A percentile compares a stretch with the other conserved stretches of the same genome.
phyloP scores from a whole-genome alignment of 2,113 vertebrate genomes.

The Marcusenius ussheri region DNA sequence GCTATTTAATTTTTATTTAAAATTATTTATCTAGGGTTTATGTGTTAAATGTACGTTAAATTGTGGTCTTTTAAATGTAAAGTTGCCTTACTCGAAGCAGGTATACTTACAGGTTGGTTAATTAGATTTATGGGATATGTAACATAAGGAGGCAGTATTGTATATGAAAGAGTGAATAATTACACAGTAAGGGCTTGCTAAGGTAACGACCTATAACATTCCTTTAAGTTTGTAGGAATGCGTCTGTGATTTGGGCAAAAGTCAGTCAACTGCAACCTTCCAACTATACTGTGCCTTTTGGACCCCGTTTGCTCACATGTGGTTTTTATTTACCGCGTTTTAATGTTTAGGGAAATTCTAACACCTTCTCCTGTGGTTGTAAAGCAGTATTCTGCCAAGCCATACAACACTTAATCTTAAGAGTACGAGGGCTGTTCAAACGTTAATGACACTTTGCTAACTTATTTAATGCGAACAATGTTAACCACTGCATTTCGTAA shows the following conservation, averaged over 20 bases:
- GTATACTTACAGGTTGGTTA: background rate
- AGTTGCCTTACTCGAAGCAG: slow-evolving; percentile 11
- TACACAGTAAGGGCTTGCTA: background rate
- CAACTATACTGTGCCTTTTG: slow-evolving; percentile 14
- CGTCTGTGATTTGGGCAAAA: background rate
- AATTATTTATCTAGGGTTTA: background rate
- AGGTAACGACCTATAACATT: background rate
- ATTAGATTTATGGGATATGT: background rate
- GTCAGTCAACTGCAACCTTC: background rate
- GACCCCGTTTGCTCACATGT: background rate
- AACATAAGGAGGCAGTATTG: background rate
- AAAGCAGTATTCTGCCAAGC: background rate
- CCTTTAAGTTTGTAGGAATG: background rate
- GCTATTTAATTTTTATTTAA: background rate
- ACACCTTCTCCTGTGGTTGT: background rate
- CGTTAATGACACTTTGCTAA: background rate
- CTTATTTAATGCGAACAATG: background rate
- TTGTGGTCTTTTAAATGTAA: background rate
- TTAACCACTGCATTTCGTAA: background rate
- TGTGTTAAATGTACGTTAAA: slow-evolving; percentile 4
- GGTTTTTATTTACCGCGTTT: background rate
- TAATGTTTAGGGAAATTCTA: background rate
- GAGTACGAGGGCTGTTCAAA: background rate
- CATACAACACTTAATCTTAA: background rate
- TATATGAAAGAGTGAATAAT: background rate